Base-by-base conservation (phyloP, 2,797 vertebrate genomes). In the Sebastes steindachneri region DNA sequence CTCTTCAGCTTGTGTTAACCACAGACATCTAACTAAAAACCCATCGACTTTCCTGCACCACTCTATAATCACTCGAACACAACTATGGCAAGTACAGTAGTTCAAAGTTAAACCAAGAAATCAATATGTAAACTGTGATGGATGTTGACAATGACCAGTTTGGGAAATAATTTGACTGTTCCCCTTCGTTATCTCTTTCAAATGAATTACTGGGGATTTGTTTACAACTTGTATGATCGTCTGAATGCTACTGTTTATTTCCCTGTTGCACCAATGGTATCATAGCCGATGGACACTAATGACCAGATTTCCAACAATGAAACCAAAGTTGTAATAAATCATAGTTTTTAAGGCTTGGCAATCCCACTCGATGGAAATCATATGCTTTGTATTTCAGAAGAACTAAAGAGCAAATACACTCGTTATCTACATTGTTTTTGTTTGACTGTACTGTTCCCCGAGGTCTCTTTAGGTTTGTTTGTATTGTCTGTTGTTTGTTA, bases 401-500 rank as follows among this genome's bases (percentile, higher is more conserved):
- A 70, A 48, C n/a, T 45, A 25, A 23, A 75, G 67, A 9, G 15
- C 29, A 71, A 67, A 80, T 55, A 9, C 11, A 45, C 7, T 53
- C 5, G n/a, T 41, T 66, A 10, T 60, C 48, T 4, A 64, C 59
- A 23, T 54, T 54, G 23, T 29, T 58, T 68, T n/a, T 73, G 17
- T 77, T 75, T 73, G 48, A 31, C 64, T 75, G 45, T 11, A 12
- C 11, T 68, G 64, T 15, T 73, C 55, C 53, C 26, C 1, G 23
- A 70, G 19, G 63, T 35, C 28, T 53, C 65, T 66, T 64, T 48
- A 35, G 10, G 23, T 77, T 72, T 75, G 41, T 82, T 55, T 48
- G 33, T 19, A 51, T 3, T 48, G 53, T 37, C 17, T 12, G 15
- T 28, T 77, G 48, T 73, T 86, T 86, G 31, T 31, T 17, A 14